Conservation (phyloP, 2,888 invertebrate species). For the Spialia ferax region DNA sequence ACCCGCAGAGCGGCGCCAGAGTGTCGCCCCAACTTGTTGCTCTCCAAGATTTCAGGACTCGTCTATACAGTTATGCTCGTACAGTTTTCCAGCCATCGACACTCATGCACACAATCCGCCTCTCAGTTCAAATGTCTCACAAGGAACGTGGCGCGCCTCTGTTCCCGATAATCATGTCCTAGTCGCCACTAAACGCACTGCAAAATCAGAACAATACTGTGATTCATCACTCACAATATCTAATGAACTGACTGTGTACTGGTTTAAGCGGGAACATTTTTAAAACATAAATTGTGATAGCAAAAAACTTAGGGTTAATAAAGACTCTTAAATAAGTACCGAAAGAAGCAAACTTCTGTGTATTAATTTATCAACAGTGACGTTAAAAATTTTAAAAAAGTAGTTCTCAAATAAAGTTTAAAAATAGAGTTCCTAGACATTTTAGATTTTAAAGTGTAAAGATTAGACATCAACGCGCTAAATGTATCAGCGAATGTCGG, state of each 20-base stretch:
- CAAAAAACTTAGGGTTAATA: neutral
- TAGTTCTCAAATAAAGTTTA: too few species aligned
- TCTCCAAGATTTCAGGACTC: constrained; percentile 44
- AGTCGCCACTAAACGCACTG: neutral
- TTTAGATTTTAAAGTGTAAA: neutral
- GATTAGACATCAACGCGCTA: constrained; percentile 18
- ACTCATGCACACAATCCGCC: constrained; percentile 29
- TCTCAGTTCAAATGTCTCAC: constrained; percentile 6
- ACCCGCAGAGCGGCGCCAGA: constrained; percentile 60
- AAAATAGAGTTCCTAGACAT: too few species aligned
- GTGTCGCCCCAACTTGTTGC: constrained; percentile 73
- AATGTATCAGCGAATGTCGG: too few species aligned
- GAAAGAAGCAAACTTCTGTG: too few species aligned
- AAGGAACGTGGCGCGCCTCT: constrained; percentile 1
- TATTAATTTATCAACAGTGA: too few species aligned
- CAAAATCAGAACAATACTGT: neutral
- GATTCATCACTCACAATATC: neutral
- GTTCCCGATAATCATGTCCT: neutral
- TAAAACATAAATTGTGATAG: neutral
- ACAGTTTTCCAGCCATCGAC: constrained; percentile 42
- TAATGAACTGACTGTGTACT: neutral
- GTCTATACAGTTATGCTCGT: too few species aligned
- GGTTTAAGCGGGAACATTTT: neutral
- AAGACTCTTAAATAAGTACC: neutral
- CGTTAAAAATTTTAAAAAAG: too few species aligned